These are phyloP conservation scores for Cichlasoma orientale DNA, from an alignment of 2,797 vertebrate species.

Conservation along the genomic window DNA sequence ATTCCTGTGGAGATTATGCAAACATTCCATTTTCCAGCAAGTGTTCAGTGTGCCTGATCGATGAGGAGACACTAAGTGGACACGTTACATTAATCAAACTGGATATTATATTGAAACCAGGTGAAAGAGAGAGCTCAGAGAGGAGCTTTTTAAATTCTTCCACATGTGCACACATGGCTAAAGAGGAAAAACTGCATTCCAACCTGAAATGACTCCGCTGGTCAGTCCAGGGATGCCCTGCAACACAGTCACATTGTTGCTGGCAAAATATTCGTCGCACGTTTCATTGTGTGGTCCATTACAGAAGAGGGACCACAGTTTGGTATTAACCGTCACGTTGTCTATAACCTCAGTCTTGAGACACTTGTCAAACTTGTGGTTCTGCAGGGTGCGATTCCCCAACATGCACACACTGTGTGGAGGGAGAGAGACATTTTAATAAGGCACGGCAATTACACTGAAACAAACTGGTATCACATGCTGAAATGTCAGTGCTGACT, in stretches of 20 bases:
- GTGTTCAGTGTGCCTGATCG: neutral
- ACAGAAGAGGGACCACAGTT: conserved; percentile 90
- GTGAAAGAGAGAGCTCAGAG: neutral
- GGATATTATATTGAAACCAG: neutral
- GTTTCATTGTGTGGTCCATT: conserved; percentile 75
- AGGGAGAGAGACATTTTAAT: neutral
- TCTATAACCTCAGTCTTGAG: conserved; percentile 78
- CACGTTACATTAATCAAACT: neutral
- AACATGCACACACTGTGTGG: conserved; percentile 88
- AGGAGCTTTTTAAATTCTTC: neutral
- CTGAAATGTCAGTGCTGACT: conserved; percentile 61
- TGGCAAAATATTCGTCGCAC: conserved; percentile 87
- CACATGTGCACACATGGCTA: neutral
- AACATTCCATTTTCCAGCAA: neutral
- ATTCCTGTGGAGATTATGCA: neutral
- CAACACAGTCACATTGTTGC: conserved; percentile 87
- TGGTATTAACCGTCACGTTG: conserved; percentile 83
- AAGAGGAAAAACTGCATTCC: conserved; percentile 29
- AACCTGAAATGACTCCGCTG: conserved; percentile 88
- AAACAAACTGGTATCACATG: too few relatives aligned
- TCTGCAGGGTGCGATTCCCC: conserved; percentile 92
- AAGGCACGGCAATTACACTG: neutral
- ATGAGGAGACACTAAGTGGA: neutral
- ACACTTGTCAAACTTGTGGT: conserved; percentile 84
- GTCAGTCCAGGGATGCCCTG: conserved; percentile 93